Evolutionary conservation across 2,797 vertebrate species (phyloP), one percentile per base, ranked within the genome.

Genomic region (Acrossocheilus wenchowensis): DNA sequence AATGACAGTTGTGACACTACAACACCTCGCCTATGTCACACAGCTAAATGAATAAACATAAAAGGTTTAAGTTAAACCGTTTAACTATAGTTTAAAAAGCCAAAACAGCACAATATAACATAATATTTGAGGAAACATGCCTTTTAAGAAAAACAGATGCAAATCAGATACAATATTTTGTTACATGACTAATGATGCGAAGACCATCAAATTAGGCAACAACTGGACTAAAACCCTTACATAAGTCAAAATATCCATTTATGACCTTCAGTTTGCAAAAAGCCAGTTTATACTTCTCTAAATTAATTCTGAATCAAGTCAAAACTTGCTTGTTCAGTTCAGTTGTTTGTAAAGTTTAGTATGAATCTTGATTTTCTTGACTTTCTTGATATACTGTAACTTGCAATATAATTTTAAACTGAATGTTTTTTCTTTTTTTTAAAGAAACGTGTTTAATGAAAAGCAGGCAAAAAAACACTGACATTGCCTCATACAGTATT

Each of bases 401-500:
- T 48, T 36, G 2, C 10, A 23, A 11, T 8, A 19, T 30, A 3
- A 12, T 52, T 43, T 80, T 45, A 12, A 64, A 79, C 41, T 0
- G 19, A 60, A 26, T 10, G 19, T 10, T 57, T 30, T 30, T 23
- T 10, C 0, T 17, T 17, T 39, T 39, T 45, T 60, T 45, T n/a
- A 36, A 39, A 81, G 17, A 41, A 36, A 83, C 4, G 11, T 4
- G 7, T 74, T 82, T 82, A 2, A 57, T 45, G 14, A 39, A 74
- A 48, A 74, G n/a, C 12, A 36, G 30, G 8, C 57, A 88, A 83
- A 57, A 26, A 80, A 89, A 80, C 64, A 41, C 30, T 52, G 60
- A 7, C 60, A 41, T 52, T 68, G 34, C 60, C 72, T 74, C 57
- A 3, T 21, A 79, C 69, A 74, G 74, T 78, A 78, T 84, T 81